Evolutionary conservation across 1,140 invertebrate genomes (phyloP).

Genomic region (Penaeus vannamei): DNA sequence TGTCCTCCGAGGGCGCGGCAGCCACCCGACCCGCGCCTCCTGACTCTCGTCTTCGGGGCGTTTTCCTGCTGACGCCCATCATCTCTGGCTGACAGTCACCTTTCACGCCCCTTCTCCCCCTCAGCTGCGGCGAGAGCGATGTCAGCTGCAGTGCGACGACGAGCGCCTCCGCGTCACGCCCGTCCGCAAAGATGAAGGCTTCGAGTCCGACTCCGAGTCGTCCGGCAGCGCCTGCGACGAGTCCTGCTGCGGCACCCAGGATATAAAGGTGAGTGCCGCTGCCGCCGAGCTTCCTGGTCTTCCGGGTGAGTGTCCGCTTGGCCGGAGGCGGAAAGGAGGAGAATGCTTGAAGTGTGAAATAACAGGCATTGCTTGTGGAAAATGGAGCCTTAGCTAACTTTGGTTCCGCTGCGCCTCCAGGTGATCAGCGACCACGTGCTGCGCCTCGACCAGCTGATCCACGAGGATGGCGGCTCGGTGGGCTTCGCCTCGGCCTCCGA

Average conservation of each 20-base stretch:
- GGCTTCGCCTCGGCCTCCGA: conserved; percentile 2
- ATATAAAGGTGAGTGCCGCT: conserved; percentile 38
- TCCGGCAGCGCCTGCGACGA: conserved; percentile 57
- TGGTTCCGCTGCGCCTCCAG: neutral
- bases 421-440: conserved; percentile 62
- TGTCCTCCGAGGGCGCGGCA: no score
- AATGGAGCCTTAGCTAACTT: neutral
- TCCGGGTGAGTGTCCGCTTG: no score
- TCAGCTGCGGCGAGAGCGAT: conserved; percentile 9
- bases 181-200: conserved; percentile 53
- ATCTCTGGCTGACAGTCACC: neutral
- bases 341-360: no score
- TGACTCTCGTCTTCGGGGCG: neutral
- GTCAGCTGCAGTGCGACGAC: conserved; percentile 53
- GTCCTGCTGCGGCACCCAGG: conserved; percentile 34
- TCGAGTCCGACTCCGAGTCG: conserved; percentile 57
- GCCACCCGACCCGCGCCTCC: neutral
- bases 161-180: conserved; percentile 10
- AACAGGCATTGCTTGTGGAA: neutral
- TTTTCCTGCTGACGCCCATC: neutral
- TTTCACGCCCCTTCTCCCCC: neutral
- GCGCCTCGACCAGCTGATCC: conserved; percentile 48
- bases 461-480: neutral
- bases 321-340: neutral
- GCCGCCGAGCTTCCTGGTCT: no score